Conservation (phyloP, 2,888 invertebrate genomes). For the Eupithecia dodoneata region DNA sequence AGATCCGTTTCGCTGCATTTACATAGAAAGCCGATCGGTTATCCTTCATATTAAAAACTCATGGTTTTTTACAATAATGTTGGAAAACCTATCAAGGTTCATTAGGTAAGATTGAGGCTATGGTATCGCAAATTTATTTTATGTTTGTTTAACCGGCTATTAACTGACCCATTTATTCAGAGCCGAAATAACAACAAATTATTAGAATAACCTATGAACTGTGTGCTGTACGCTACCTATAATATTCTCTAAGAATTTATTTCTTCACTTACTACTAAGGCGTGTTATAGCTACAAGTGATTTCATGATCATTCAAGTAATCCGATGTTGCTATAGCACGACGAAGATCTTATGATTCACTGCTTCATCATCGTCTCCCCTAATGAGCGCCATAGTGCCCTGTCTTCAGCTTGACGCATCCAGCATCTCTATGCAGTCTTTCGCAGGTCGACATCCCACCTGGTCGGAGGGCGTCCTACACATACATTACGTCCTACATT, state of each 20-base stretch:
- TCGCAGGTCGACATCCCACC: too few species aligned
- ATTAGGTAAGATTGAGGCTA: too few species aligned
- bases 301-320: background rate
- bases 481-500: too few species aligned
- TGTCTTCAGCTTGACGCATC: too few species aligned
- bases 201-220: background rate
- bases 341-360: background rate
- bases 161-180: background rate
- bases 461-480: too few species aligned
- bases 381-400: too few species aligned
- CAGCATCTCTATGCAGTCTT: too few species aligned
- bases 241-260: background rate
- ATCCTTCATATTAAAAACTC: background rate
- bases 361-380: background rate
- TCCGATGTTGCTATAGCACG: background rate
- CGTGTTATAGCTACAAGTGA: background rate
- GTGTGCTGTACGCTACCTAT: background rate
- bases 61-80: background rate
- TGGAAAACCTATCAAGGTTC: background rate
- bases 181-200: background rate
- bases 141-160: background rate
- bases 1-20: constrained; percentile 60
- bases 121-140: background rate
- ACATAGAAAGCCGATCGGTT: constrained; percentile 16
- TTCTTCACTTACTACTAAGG: background rate